Base-by-base conservation (phyloP, 2,888 invertebrate genomes). In the Fragum whitleyi region DNA sequence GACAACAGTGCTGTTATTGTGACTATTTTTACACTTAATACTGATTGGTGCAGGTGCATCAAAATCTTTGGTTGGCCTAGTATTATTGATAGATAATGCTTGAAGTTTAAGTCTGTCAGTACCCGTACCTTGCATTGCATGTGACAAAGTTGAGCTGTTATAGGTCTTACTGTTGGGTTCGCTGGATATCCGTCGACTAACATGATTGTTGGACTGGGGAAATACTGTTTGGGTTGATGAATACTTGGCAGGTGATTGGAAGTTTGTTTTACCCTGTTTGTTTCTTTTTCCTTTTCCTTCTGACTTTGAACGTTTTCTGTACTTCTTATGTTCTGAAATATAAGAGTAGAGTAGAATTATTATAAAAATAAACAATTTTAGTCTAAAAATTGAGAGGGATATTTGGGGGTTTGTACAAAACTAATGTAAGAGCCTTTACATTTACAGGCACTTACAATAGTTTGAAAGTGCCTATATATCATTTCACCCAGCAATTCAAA, bases 301-400 rank as follows among this genome's bases (percentile, higher is more conserved):
- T 23, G 80, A 79, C 26, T 83, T 85, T 21, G 74, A 62, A 62
- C 87, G 67, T 73, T 87, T 87, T 73, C 77, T 81, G 65, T 70
- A 75, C 53, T 79, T 87, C 68, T 86, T 87, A 36, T 77, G 84
- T 87, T 47, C 47, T 47, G 47, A 47, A 47, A 47, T 14, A 47
- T 47, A 14, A n/a, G n/a, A n/a, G n/a, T n/a, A n/a, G n/a, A n/a
- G n/a, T n/a, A 72, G 21, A 82, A 78, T n/a, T n/a, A 69, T 65
- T 62, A 71, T n/a, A 57, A 36, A 67, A 16, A 74, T n/a, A n/a
- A n/a, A n/a, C n/a, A n/a, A n/a, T n/a, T n/a, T n/a, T n/a, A n/a
- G n/a, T n/a, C n/a, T n/a, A n/a, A n/a, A n/a, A n/a, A n/a, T n/a
- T n/a, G n/a, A n/a, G n/a, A n/a, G n/a, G n/a, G n/a, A n/a, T n/a